Base-by-base conservation (phyloP, 2,888 invertebrate species). In the Lithophane socia region DNA sequence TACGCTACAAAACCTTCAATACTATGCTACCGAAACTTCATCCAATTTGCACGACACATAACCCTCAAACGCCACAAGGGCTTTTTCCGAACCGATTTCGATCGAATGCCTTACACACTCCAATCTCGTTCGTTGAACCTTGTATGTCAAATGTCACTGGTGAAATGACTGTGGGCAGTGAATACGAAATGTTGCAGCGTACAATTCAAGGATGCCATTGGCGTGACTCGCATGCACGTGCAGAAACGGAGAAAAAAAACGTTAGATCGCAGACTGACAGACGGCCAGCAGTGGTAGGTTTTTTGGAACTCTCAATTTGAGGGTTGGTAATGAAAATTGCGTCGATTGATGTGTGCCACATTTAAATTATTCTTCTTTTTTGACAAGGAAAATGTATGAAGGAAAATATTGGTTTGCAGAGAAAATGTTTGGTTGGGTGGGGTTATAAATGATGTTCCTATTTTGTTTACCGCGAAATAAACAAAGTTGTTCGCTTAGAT, bases 61-160 rank as follows among this genome's bases (percentile, higher is more conserved):
- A 80, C 77, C 61, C 64, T 73, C 44, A 66, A 67, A 60, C 61
- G 37, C 47, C n/a, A 44, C 64, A 52, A 69, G 60, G 75, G 65
- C 47, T 75, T 78, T 71, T 75, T 78, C 49, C 49, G 67, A 71
- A 66, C 64, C 52, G 42, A 66, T 77, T 75, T 67, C 70, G 63
- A 64, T 75, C 78, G 70, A 78, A 78, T 54, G 73, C 52, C 69
- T 80, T 80, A 79, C 79, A 80, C 86, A 86, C 85, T 77, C 66
- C 84, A 85, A 85, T 88, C 87, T 84, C 87, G 89, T 86, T 82
- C 87, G 83, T 86, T 89, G 88, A 91, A 91, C 90, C 90, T 91
- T 90, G 90, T 87, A 86, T 90, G 92, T 94, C 93, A 92, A 91
- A 91, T 89, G 92, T 90, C 92, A 91, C 87, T 92, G 92, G 92